Base-by-base conservation (phyloP, 2,888 invertebrate species). In the Chalcis sispes region DNA sequence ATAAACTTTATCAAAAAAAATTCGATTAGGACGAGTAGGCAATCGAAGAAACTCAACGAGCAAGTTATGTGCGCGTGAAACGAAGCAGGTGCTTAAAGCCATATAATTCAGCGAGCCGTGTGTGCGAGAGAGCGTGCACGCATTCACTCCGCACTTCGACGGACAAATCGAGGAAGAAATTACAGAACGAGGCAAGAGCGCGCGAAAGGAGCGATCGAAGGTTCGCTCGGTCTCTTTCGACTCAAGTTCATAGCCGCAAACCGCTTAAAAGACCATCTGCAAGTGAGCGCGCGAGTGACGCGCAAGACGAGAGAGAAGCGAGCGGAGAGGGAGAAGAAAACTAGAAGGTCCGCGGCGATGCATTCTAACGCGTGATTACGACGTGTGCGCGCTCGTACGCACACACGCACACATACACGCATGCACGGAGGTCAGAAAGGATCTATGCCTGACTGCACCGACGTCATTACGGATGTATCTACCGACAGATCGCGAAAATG, bases 341-440 rank as follows among this genome's bases (percentile, higher is more conserved):
- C 78, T 76, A 76, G 80, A 79, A 78, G 70, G 72, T 77, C 77
- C 75, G 50, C 78, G 67, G 72, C 54, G 85, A 83, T 85, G 85
- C 85, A 83, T 87, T 86, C 87, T 85, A 86, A 88, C 86, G 85
- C 86, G 86, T 86, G 86, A 87, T 87, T 87, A 86, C 85, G 81
- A 82, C 82, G 83, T 82, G 78, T 77, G 69, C 77, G 69, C 48
- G 61, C 32, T 48, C 71, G 32, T 81, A 81, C 82, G 81, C 79
- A 79, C 65, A 54, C 67, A 40, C 42, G 27, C 72, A 32, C 18
- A 61, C 32, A 42, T 42, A 36, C 29, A 23, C 65, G 54, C 42
- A 27, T 71, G 82, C 81, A 82, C 84, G 85, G 85, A 87, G 85
- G 86, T 87, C 86, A 85, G 84, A 82, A 81, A 86, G 87, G 87